Base-by-base conservation (phyloP, 2,797 vertebrate genomes). In the Paguma larvata region DNA sequence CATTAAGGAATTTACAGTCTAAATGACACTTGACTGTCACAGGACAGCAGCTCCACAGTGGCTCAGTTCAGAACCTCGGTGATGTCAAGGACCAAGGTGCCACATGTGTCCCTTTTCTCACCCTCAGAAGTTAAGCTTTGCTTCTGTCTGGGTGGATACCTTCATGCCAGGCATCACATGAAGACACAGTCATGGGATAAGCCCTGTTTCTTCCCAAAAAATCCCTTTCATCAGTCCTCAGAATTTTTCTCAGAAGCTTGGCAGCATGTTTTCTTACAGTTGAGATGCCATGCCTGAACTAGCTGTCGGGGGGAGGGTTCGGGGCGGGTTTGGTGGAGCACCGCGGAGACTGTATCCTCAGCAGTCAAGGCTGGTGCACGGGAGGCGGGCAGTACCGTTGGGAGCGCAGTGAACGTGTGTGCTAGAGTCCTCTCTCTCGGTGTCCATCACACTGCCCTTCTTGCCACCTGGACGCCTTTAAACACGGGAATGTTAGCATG, bases 261-360 rank as follows among this genome's bases (percentile, higher is more conserved):
- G 46, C 19, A 11, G 25, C 53, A 41, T 8, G 4, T 62, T 86
- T 44, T 32, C 11, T 30, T 32, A 63, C 23, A 72, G 30, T 19
- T 30, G n/a, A 85, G 21, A 23, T 56, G 25, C 18, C 11, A 38
- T 25, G 19, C 8, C 38, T 44, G 13, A 38, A 32, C 34, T n/a
- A 19, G 56, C 16, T 3, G 2, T 51, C 5, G 23, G 14, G 16
- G n/a, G 5, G 3, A n/a, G 23, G 8, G 18, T 38, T 2, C 2
- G 3, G 41, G n/a, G 14, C 2, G 4, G 62, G 48, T 14, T 70
- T 10, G 15, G 16, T 6, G 51, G n/a, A 41, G 34, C 25, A 62
- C 14, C 72, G 63, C 10, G 4, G 4, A 2, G 18, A 27, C n/a
- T 14, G 0, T 25, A 3, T 27, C 56, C 7, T 90, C 32, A 10